phyloP scores from a whole-genome alignment of 2,797 vertebrate species.

The Thalassophryne amazonica region DNA sequence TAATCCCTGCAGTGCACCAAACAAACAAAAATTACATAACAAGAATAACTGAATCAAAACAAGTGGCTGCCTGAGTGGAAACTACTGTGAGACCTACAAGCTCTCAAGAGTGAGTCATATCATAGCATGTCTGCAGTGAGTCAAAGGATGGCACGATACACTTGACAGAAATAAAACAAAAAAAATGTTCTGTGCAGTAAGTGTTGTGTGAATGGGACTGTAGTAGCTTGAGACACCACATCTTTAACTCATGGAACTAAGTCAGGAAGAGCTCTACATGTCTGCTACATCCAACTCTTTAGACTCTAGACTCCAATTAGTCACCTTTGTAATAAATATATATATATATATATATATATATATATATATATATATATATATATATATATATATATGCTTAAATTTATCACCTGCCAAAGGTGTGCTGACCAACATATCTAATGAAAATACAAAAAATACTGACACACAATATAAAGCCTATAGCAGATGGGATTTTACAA shows the following conservation, averaged over 20 bases:
- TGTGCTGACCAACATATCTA: too few species aligned
- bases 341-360: too few species aligned
- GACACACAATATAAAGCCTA: too few species aligned
- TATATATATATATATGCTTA: too few species aligned
- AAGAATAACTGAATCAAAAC: constrained; percentile 22
- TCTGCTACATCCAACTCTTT: constrained; percentile 21
- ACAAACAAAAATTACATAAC: constrained; percentile 15
- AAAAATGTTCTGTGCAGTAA: constrained; percentile 34
- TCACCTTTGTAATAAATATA: constrained; percentile 21
- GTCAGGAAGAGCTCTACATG: too few species aligned
- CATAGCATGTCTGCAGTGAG: constrained; percentile 15
- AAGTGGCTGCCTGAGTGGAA: constrained; percentile 1
- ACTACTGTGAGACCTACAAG: background rate
- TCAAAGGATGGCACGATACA: constrained; percentile 24
- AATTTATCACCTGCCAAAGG: too few species aligned
- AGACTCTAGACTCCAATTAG: constrained; percentile 32
- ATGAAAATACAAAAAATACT: too few species aligned
- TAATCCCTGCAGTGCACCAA: constrained; percentile 2
- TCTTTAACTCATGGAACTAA: constrained; percentile 68
- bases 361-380: too few species aligned
- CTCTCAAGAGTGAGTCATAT: constrained; percentile 10
- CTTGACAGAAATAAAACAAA: constrained; percentile 25
- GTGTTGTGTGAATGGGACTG: constrained; percentile 2
- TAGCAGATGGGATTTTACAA: too few species aligned
- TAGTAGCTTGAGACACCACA: background rate